These are phyloP conservation scores for Eurytoma californica DNA, from an alignment of 2,888 invertebrate species.

Conservation along the genomic window DNA sequence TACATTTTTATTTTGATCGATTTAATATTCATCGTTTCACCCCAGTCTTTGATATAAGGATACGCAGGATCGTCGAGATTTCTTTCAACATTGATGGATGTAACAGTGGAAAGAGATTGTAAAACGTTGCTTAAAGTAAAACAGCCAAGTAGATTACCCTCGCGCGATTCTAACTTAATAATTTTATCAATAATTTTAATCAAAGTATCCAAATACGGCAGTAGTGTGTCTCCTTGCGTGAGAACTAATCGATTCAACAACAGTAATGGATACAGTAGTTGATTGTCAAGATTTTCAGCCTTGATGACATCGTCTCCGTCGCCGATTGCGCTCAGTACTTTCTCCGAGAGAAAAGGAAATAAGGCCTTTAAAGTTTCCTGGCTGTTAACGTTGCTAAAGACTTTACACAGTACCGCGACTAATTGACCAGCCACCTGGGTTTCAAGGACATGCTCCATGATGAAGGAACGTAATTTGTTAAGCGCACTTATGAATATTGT, in stretches of 20 bases:
- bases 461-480: constrained; percentile 85
- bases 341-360: constrained; percentile 83
- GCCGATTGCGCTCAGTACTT: constrained; percentile 76
- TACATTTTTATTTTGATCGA: constrained; percentile 86
- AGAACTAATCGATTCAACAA: constrained; percentile 84
- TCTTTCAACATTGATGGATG: constrained; percentile 77
- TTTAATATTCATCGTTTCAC: constrained; percentile 81
- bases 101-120: constrained; percentile 79
- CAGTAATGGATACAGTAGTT: constrained; percentile 86
- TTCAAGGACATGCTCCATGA: constrained; percentile 86
- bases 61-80: constrained; percentile 81
- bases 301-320: constrained; percentile 82
- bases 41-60: constrained; percentile 89
- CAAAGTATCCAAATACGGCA: constrained; percentile 82
- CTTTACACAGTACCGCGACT: constrained; percentile 83
- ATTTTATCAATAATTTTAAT: constrained; percentile 83
- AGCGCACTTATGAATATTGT: constrained; percentile 81
- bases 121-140: constrained; percentile 80
- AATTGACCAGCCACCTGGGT: constrained; percentile 89
- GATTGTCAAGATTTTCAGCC: constrained; percentile 87
- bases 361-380: constrained; percentile 83
- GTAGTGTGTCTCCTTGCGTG: constrained; percentile 80
- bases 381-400: constrained; percentile 82
- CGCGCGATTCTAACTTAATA: constrained; percentile 82
- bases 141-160: constrained; percentile 78